Evolutionary conservation across 2,888 invertebrate species (phyloP).

Genomic region (Dynastes hyllus): DNA sequence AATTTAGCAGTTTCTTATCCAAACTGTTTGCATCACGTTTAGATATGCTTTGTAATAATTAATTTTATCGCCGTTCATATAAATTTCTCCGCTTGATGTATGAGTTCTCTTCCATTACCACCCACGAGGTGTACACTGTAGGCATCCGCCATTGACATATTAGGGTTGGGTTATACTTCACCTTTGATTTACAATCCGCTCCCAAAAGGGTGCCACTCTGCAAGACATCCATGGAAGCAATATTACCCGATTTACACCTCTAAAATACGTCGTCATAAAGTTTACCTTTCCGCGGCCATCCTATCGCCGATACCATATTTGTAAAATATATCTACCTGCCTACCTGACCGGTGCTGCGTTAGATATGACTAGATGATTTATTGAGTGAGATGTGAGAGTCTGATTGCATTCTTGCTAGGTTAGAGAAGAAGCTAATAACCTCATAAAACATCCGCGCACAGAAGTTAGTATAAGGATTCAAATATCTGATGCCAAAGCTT

Average conservation of each 20-base stretch:
- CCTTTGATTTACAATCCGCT: conserved; percentile 64
- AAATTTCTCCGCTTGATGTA: conserved; percentile 34
- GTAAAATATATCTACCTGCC: conserved; percentile 66
- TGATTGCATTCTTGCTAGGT: conserved; percentile 60
- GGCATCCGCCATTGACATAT: conserved; percentile 50
- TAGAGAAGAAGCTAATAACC: conserved; percentile 58
- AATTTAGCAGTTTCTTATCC: background rate
- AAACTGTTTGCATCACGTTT: background rate
- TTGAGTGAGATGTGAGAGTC: conserved; percentile 64
- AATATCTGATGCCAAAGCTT: conserved; percentile 23
- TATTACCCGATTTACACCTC: conserved; percentile 51
- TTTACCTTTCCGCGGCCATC: conserved; percentile 57
- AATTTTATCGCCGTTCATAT: conserved; percentile 34
- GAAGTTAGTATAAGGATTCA: conserved; percentile 1
- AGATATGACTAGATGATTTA: conserved; percentile 67
- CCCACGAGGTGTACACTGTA: conserved; percentile 65
- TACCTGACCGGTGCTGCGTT: conserved; percentile 58
- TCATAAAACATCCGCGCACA: background rate
- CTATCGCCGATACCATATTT: conserved; percentile 62
- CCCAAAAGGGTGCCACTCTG: conserved; percentile 64
- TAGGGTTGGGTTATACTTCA: conserved; percentile 49
- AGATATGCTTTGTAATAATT: conserved; percentile 30
- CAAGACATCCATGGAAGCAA: conserved; percentile 58
- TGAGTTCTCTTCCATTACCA: conserved; percentile 60
- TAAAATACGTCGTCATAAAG: conserved; percentile 57